These are phyloP conservation scores for Esox masquinongy DNA, from an alignment of 2,797 vertebrate species.

Conservation along the genomic window DNA sequence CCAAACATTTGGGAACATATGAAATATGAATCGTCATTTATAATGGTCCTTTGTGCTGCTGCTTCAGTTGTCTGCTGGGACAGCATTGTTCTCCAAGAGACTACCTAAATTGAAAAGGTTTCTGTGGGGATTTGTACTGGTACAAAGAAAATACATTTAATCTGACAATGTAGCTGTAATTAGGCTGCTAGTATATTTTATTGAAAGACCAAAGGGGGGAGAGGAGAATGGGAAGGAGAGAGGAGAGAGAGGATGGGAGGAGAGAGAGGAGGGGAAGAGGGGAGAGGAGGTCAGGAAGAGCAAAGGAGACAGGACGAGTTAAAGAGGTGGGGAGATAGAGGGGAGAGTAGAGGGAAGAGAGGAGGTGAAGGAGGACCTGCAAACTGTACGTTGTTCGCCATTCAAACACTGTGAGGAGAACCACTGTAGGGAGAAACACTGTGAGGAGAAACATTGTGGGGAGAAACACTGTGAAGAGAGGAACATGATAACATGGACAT, in stretches of 20 bases:
- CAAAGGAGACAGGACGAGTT: no score
- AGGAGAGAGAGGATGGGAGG: background rate
- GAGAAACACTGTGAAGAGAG: no score
- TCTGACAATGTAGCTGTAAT: constrained; percentile 80
- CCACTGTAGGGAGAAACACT: no score
- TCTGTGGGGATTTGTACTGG: constrained; percentile 77
- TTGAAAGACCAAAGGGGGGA: constrained; percentile 70
- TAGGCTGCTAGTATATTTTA: constrained; percentile 78
- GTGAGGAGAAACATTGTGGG: no score
- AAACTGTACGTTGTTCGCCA: no score
- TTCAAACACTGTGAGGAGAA: no score
- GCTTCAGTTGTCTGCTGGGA: constrained; percentile 68
- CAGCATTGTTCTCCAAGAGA: constrained; percentile 78
- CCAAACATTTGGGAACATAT: constrained; percentile 84
- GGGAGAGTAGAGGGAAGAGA: background rate
- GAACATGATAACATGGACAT: no score
- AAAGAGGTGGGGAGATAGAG: background rate
- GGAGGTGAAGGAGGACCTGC: background rate
- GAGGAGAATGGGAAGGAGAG: background rate
- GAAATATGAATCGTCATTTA: constrained; percentile 93
- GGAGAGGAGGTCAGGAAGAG: no score
- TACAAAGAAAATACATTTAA: constrained; percentile 82
- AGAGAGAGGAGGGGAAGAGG: background rate
- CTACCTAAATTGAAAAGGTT: constrained; percentile 86
- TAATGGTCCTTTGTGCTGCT: constrained; percentile 84